A percentile compares a stretch with the other conserved stretches of the same genome.
phyloP scores from a whole-genome alignment of 2,888 invertebrate genomes.

The Notodonta ziczac region DNA sequence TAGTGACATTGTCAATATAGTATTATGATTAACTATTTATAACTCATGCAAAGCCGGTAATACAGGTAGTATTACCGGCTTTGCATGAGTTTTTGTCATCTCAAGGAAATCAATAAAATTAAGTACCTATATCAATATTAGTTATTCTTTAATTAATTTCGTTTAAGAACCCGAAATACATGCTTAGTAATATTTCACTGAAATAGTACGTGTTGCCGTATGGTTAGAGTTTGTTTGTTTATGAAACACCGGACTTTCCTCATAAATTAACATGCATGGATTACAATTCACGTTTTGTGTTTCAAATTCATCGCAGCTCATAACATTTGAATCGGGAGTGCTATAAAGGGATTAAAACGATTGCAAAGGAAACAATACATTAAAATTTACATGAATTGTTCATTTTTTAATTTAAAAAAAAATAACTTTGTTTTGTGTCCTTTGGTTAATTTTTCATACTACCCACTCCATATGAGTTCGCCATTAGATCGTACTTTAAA shows the following conservation, averaged over 20 bases:
- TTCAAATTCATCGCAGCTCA: not conserved
- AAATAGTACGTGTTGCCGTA: no score
- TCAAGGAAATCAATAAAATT: conserved; percentile 2
- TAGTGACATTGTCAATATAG: conserved; percentile 39
- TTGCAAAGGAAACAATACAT: not conserved
- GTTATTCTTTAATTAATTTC: not conserved
- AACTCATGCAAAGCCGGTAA: no score
- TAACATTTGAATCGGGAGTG: conserved; percentile 3
- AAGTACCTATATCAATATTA: not conserved
- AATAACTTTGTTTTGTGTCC: no score
- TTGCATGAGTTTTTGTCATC: conserved; percentile 14
- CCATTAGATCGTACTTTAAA: no score
- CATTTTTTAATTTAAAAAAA: no score
- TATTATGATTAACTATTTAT: conserved; percentile 33
- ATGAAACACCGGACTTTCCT: not conserved
- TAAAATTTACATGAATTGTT: conserved; percentile 3
- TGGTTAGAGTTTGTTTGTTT: no score
- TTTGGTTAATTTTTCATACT: no score
- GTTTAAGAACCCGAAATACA: no score
- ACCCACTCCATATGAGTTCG: no score
- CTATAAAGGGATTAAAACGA: conserved; percentile 1
- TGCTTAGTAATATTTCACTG: no score
- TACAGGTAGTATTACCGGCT: conserved; percentile 14
- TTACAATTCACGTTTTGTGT: not conserved
- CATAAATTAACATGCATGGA: not conserved